Evolutionary conservation across 2,888 invertebrate genomes (phyloP), one percentile per base, ranked within the genome.

Genomic region (Synanthedon andrenaeformis): DNA sequence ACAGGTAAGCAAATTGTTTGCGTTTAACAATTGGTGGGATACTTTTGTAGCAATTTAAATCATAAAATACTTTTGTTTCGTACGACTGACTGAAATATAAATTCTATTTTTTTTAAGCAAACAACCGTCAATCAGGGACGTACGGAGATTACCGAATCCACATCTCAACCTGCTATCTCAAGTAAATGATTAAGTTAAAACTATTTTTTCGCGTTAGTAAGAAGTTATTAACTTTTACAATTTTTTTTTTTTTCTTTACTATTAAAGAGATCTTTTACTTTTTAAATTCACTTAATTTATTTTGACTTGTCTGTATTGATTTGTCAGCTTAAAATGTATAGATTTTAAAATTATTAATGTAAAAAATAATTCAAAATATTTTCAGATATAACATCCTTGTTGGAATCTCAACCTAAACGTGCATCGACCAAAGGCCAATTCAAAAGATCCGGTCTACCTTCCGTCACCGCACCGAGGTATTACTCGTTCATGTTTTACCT

Each of bases 161-260:
- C 85, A 23, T 86, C 86, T 8, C 86, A 87, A 55, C 85, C 86
- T 0, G 76, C 76, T 41, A 87, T 87, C 67, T 84, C 86, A 14
- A 83, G 86, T 85, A 66, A 74, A 82, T 67, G 50, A 12, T 6
- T 12, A 10, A 8, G n/a, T 6, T 35, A 6, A 35, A 35, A 10
- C 35, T 10, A 8, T 35, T 8, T 35, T 35, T 35, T 23, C 6
- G 10, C 35, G 35, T 35, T 28, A 28, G 35, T 8, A 28, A 8
- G 8, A 28, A 28, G 8, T 28, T 8, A 28, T 8, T 6, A 28
- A 28, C 19, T 19, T 19, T 28, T 28, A 28, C 6, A 28, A 28
- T 28, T 28, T 23, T 23, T 4, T 23, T 23, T 23, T 23, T 23
- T 23, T 4, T 4, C 23, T 4, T 4, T 23, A 23, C 28, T 28